A percentile compares a stretch with the other conserved stretches of the same genome.
phyloP scores from a whole-genome alignment of 2,888 invertebrate genomes.

The Acronicta psi region DNA sequence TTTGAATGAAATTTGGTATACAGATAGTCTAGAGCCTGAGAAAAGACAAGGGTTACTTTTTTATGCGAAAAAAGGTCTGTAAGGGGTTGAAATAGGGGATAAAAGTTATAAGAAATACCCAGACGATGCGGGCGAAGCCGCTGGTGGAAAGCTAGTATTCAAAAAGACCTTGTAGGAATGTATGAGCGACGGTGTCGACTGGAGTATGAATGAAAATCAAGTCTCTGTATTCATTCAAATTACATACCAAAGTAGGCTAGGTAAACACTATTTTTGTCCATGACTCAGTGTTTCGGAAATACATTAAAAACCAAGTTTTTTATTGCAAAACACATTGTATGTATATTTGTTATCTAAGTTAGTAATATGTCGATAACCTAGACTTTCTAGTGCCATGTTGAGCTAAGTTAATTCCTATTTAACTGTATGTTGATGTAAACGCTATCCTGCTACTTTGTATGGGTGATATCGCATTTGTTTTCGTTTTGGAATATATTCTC shows the following conservation, averaged over 20 bases:
- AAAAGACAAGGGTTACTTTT: no score
- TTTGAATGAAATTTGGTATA: no score
- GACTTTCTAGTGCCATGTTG: constrained; percentile 39
- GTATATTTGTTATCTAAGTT: constrained; percentile 38
- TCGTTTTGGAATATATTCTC: no score
- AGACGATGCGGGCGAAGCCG: no score
- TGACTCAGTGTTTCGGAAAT: constrained; percentile 30
- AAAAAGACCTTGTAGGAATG: no score
- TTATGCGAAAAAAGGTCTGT: no score
- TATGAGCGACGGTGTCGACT: neutral
- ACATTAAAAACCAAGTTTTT: constrained; percentile 21
- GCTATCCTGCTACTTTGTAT: constrained; percentile 1
- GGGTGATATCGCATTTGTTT: no score
- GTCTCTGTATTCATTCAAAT: constrained; percentile 5
- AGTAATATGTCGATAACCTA: constrained; percentile 30
- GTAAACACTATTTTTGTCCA: constrained; percentile 12
- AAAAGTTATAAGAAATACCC: no score
- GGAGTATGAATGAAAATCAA: constrained; percentile 14
- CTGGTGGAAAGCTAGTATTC: no score
- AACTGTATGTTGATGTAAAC: constrained; percentile 12
- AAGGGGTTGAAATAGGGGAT: no score
- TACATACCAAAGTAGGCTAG: neutral
- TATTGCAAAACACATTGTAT: constrained; percentile 27
- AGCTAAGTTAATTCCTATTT: neutral
- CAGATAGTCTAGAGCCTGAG: no score